These are phyloP conservation scores for Cottoperca gobio DNA, from an alignment of 2,797 vertebrate genomes.

Conservation along the genomic window DNA sequence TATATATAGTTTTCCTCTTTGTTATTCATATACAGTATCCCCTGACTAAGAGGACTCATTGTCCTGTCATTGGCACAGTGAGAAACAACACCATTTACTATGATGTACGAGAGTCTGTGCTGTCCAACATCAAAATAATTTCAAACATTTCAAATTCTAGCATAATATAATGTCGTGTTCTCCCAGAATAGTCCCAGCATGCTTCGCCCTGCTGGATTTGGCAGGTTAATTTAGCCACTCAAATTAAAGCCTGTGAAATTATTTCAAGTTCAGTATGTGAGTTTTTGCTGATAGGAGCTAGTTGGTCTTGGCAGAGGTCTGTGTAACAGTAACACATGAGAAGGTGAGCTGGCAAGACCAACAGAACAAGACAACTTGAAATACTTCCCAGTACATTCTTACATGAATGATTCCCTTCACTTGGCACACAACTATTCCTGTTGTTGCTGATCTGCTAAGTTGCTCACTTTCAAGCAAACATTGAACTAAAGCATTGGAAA, in stretches of 20 bases:
- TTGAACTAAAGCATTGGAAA: constrained; percentile 2
- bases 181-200: constrained; percentile 13
- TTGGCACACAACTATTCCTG: constrained; percentile 21
- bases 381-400: constrained; percentile 17
- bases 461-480: constrained; percentile 23
- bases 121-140: constrained; percentile 12
- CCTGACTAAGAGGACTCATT: background rate
- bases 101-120: background rate
- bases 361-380: constrained; percentile 12
- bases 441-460: constrained; percentile 16
- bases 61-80: constrained; percentile 6
- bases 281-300: constrained; percentile 29
- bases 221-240: constrained; percentile 31
- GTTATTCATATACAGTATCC: background rate
- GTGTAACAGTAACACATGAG: constrained; percentile 41
- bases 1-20: background rate
- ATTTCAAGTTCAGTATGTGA: constrained; percentile 34
- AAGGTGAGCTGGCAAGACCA: constrained; percentile 41
- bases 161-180: constrained; percentile 12
- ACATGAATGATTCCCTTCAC: constrained; percentile 37
- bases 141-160: background rate
- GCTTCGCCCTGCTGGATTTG: constrained; percentile 26
- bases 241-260: constrained; percentile 22
- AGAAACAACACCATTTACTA: background rate
- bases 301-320: constrained; percentile 45